Percentiles rank a stretch among this genome's conserved stretches.
Evolutionary conservation across 2,113 vertebrate species (phyloP).

Genomic region (Tragulus kanchil): DNA sequence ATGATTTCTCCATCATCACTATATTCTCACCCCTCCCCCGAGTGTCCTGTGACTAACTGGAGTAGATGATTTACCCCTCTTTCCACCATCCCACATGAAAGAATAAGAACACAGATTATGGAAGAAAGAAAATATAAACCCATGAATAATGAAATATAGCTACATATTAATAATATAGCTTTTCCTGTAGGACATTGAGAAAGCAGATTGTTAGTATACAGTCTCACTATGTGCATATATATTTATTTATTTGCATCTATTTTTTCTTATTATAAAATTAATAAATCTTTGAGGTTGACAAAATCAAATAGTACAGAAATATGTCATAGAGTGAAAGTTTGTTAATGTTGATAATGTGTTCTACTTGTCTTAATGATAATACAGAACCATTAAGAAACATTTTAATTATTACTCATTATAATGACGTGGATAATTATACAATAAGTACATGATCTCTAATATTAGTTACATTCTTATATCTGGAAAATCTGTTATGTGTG

Average conservation of each 20-base stretch:
- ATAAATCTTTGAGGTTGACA: neutral
- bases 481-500: neutral
- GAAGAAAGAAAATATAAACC: neutral
- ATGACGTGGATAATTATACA: neutral
- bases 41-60: neutral
- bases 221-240: neutral
- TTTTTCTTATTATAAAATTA: constrained; percentile 17
- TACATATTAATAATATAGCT: neutral
- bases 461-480: neutral
- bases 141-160: neutral
- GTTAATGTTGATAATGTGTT: neutral
- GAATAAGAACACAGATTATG: neutral
- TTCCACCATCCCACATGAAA: neutral
- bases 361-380: constrained; percentile 4
- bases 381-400: neutral
- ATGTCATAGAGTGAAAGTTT: neutral
- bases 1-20: neutral
- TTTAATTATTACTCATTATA: neutral
- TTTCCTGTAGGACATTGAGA: neutral
- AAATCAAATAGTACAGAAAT: neutral
- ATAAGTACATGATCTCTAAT: neutral
- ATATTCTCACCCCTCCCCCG: too few species aligned
- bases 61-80: neutral
- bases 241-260: neutral
- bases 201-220: neutral